Base-by-base conservation (phyloP, 2,797 vertebrate species). In the Aphelocoma californica region DNA sequence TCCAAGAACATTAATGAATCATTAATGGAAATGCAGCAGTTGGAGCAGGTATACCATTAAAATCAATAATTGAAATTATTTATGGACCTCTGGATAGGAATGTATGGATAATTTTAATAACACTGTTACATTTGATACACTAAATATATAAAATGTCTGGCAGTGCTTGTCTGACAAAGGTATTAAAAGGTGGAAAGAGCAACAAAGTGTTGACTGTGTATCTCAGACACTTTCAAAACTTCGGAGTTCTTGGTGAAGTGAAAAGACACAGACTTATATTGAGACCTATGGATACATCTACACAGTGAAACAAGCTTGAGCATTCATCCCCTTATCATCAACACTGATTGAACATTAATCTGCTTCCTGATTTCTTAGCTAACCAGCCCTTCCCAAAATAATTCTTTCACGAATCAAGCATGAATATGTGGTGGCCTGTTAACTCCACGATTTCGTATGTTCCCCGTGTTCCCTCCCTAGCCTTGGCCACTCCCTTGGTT, bases 31-130 rank as follows among this genome's bases (percentile, higher is more conserved):
- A 32, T 89, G 44, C 38, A 87, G 73, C 69, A 77, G 36, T 70
- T 92, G 62, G 31, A 88, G 16, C 19, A 92, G 45, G 45, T 86
- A 75, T 62, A 65, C 15, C 32, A 79, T 84, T 81, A 81, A 88
- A 95, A 92, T 75, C 62, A 89, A 81, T 89, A 87, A 75, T 0
- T 90, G 50, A 81, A 84, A 79, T 86, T 81, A 81, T 92, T 86
- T 88, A 58, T 88, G 66, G 58, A 72, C 31, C 3, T 75, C 34
- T 66, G 32, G 9, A 48, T 86, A 56, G 16, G 25, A 84, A 80
- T n/a, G 14, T 31, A 66, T 36, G 9, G 23, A 11, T 47, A 72
- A 81, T 91, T 92, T 86, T 58, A 77, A 79, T 72, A 86, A 73
- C 40, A 60, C 23, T 75, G 34, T 58, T 47, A 54, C 16, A 56